Base-by-base conservation (phyloP, 2,113 vertebrate species). In the Rhinoderma darwinii region DNA sequence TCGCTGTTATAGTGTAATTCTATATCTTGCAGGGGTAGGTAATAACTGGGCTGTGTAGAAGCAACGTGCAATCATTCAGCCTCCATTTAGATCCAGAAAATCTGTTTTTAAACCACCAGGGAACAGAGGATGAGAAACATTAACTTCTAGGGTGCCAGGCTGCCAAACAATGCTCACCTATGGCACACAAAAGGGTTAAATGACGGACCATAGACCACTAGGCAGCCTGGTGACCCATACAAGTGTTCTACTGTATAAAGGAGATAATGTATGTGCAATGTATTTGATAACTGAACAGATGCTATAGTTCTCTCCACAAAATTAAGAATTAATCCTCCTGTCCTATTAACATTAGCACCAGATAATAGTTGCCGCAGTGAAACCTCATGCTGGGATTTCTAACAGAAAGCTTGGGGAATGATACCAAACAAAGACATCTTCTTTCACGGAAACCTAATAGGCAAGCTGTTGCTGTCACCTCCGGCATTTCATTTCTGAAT, bases 381-480 rank as follows among this genome's bases (percentile, higher is more conserved):
- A 92, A 89, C 88, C 89, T 89, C 90, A 92, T 35, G 92, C 92
- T 94, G 93, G 88, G 89, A 93, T 89, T 91, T 92, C 90, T 87
- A 93, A 91, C 61, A 90, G 88, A 91, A 93, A 91, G 89, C 86
- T 83, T 72, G 68, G 89, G 80, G 83, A 84, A 89, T 89, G 91
- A 80, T 61, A 88, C 82, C 90, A 92, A 81, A 91, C 89, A 93
- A 88, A 84, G 11, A 77, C 86, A 88, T 85, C 88, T 89, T 72
- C 87, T 86, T 37, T 88, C 84, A 54, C 74, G 82, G 84, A 77
- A 91, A 89, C 87, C 75, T 90, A 91, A 90, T 84, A 84, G 89
- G 84, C 76, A 91, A 90, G 89, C 41, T 88, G 84, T 5, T 61
- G 43, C 85, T 44, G 47, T 86, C 90, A 91, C 91, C 92, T 89